These are phyloP conservation scores for Antedon bifida DNA, from an alignment of 35 echinoderm and acorn worm genomes.

Conservation along the genomic window DNA sequence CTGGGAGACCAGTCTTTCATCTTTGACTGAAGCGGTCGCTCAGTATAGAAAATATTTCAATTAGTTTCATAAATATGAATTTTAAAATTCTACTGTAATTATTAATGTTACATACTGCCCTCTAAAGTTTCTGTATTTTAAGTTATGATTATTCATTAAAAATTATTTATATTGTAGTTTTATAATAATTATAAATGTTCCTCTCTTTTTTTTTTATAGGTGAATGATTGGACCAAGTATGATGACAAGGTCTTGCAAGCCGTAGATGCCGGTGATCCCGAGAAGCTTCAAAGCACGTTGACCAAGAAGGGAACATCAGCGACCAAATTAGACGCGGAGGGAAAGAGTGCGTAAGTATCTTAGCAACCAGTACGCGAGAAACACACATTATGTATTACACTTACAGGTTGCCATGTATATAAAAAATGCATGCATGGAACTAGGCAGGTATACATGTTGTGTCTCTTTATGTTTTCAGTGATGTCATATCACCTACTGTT, in stretches of 20 bases:
- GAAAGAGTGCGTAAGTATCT: constrained; percentile 75
- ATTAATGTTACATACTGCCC: background rate
- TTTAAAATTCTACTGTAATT: background rate
- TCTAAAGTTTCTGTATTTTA: background rate
- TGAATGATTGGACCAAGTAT: constrained; percentile 84
- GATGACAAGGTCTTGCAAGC: constrained; percentile 96
- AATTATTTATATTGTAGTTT: background rate
- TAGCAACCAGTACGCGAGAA: too few species aligned
- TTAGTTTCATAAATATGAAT: too few species aligned
- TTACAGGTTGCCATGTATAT: too few species aligned
- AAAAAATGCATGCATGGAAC: too few species aligned
- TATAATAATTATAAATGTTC: background rate
- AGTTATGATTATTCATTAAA: too few species aligned
- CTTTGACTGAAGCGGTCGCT: too few species aligned
- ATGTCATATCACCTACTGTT: too few species aligned
- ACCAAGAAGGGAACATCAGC: constrained; percentile 87
- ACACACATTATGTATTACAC: too few species aligned
- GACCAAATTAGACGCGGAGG: constrained; percentile 60
- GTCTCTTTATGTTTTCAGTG: too few species aligned
- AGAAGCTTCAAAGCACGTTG: constrained; percentile 64
- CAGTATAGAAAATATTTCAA: too few species aligned
- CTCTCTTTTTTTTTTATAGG: background rate
- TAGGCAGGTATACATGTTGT: too few species aligned
- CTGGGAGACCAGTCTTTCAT: too few species aligned
- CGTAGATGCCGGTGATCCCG: constrained; percentile 68